Conservation (phyloP, 2,797 vertebrate species). For the Choloepus didactylus region DNA sequence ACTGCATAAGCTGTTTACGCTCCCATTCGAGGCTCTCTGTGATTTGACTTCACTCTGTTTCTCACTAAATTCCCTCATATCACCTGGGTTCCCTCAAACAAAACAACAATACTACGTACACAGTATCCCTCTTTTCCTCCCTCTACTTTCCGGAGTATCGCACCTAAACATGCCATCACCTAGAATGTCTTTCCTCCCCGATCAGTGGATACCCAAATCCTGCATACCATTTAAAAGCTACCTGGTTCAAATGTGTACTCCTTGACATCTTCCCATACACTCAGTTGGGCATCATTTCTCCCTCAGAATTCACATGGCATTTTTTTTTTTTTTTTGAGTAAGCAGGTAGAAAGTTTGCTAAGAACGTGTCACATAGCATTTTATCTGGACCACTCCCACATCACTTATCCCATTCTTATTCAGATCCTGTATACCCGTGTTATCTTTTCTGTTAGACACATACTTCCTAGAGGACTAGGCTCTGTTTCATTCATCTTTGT, state of each 20-base stretch:
- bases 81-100: not conserved
- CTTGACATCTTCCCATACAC: not conserved
- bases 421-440: not conserved
- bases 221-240: not conserved
- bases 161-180: not conserved
- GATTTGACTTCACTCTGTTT: not conserved
- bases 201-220: not conserved
- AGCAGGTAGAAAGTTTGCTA: no score
- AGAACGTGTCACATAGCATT: not conserved
- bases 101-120: not conserved
- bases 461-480: not conserved
- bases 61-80: not conserved
- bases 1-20: not conserved
- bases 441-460: slow-evolving; percentile 16
- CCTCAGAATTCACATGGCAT: slow-evolving; percentile 1
- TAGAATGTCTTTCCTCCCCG: not conserved
- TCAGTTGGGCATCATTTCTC: not conserved
- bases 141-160: slow-evolving; percentile 37
- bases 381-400: not conserved
- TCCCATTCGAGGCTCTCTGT: not conserved
- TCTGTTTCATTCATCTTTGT: slow-evolving; percentile 46
- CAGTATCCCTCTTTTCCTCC: not conserved
- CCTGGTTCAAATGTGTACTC: not conserved
- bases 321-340: no score
- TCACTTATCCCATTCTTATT: not conserved